phyloP scores from a whole-genome alignment of 2,888 invertebrate species.

The Mesorhabditis sp. region DNA sequence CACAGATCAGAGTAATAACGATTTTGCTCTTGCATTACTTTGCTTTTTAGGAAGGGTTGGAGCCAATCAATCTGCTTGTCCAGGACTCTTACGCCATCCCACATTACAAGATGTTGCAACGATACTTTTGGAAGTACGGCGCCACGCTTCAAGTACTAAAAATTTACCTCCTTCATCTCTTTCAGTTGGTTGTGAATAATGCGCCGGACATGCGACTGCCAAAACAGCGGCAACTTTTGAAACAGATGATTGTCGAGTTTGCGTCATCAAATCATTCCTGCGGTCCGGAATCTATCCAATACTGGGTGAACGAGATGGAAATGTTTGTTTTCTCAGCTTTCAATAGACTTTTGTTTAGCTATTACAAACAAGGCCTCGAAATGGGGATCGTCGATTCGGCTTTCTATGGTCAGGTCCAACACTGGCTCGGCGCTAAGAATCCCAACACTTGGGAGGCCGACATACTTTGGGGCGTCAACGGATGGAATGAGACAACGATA shows the following conservation, averaged over 20 bases:
- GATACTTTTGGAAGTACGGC: slow-evolving; percentile 57
- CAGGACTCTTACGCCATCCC: slow-evolving; percentile 56
- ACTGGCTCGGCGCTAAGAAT: slow-evolving; percentile 45
- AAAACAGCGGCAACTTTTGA: slow-evolving; percentile 35
- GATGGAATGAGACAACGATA: slow-evolving; percentile 23
- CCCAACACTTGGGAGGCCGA: slow-evolving; percentile 49
- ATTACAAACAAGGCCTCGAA: slow-evolving; percentile 45
- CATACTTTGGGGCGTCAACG: slow-evolving; percentile 44
- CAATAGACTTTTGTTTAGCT: slow-evolving; percentile 40
- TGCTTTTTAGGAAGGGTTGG: slow-evolving; percentile 34
- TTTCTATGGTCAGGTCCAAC: slow-evolving; percentile 48
- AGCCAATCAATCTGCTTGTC: slow-evolving; percentile 55
- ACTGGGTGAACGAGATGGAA: slow-evolving; percentile 56
- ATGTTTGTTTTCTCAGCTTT: slow-evolving; percentile 25
- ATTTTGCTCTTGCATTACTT: not conserved
- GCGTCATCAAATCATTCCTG: slow-evolving; percentile 56
- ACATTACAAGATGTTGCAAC: slow-evolving; percentile 46
- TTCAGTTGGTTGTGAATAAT: slow-evolving; percentile 54
- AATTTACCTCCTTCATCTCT: not conserved
- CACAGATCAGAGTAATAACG: slow-evolving; percentile 31
- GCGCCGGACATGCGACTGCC: slow-evolving; percentile 50
- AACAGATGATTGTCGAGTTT: slow-evolving; percentile 49
- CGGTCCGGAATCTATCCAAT: slow-evolving; percentile 53
- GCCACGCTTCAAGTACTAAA: slow-evolving; percentile 44
- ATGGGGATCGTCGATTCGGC: slow-evolving; percentile 38